These are phyloP conservation scores for Malacoctenus gilli DNA, from an alignment of 2,797 vertebrate species.

Conservation along the genomic window DNA sequence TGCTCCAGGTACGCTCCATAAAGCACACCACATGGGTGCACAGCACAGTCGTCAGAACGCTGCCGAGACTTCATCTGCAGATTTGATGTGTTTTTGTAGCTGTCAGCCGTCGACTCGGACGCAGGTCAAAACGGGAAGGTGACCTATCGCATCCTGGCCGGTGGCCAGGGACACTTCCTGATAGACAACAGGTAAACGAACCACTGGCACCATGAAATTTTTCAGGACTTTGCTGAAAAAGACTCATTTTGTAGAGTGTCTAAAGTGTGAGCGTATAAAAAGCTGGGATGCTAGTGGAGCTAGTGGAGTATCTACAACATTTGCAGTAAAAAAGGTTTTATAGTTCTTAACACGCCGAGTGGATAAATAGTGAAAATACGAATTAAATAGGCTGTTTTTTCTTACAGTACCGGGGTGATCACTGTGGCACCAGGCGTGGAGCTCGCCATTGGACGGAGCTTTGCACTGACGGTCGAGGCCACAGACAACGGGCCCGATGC, in stretches of 20 bases:
- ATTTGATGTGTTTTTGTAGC: conserved; percentile 74
- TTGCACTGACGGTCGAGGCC: conserved; percentile 90
- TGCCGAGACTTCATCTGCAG: too few species aligned
- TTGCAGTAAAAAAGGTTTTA: too few species aligned
- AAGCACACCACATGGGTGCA: neutral
- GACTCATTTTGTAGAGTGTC: too few species aligned
- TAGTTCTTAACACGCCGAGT: too few species aligned
- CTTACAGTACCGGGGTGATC: conserved; percentile 83
- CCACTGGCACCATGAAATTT: neutral
- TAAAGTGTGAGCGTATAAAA: too few species aligned
- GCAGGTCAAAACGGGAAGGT: conserved; percentile 90
- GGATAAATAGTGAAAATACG: too few species aligned
- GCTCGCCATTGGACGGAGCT: conserved; percentile 84
- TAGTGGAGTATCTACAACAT: too few species aligned
- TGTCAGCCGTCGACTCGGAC: conserved; percentile 90
- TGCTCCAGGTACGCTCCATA: conserved; percentile 85
- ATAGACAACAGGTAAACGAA: conserved; percentile 80
- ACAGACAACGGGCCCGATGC: conserved; percentile 85
- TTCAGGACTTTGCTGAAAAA: too few species aligned
- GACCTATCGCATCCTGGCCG: conserved; percentile 89
- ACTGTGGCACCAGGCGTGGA: conserved; percentile 81
- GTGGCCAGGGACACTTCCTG: conserved; percentile 86
- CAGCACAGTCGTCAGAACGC: neutral
- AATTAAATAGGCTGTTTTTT: neutral
- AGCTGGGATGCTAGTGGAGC: too few species aligned